Evolutionary conservation across 2,888 invertebrate genomes (phyloP).

Genomic region (Octodonta nipae): DNA sequence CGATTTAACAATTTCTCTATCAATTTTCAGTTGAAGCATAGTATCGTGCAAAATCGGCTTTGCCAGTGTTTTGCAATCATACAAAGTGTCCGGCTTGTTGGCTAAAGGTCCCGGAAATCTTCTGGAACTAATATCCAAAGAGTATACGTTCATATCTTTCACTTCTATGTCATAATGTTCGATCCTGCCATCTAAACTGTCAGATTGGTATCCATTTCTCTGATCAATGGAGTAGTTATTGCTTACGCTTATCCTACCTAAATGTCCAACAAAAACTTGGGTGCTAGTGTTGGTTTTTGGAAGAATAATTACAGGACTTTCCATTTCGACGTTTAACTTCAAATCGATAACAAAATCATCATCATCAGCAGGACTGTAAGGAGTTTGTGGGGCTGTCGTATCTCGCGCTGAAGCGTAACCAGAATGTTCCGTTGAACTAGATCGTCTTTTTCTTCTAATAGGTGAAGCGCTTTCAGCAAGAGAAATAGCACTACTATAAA

Average conservation of each 20-base stretch:
- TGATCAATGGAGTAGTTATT: constrained; percentile 22
- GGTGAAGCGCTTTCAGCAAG: constrained; percentile 35
- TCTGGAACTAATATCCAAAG: constrained; percentile 48
- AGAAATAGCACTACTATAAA: constrained; percentile 32
- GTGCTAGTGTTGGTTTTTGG: constrained; percentile 64
- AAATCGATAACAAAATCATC: constrained; percentile 26
- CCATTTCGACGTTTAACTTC: constrained; percentile 65
- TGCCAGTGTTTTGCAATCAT: constrained; percentile 60
- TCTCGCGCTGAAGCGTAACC: constrained; percentile 31
- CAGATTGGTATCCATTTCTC: constrained; percentile 13
- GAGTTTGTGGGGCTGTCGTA: constrained; percentile 33
- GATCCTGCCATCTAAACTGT: constrained; percentile 21
- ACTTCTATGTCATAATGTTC: constrained; percentile 56
- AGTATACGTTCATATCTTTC: constrained; percentile 76
- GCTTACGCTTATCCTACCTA: constrained; percentile 68
- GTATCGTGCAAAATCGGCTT: constrained; percentile 84
- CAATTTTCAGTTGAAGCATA: constrained; percentile 51
- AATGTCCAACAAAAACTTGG: constrained; percentile 80
- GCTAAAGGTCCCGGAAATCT: constrained; percentile 31
- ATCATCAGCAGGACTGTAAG: constrained; percentile 30
- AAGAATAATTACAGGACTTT: constrained; percentile 82
- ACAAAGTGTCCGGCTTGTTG: constrained; percentile 49
- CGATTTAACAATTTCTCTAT: constrained; percentile 19
- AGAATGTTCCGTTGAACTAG: constrained; percentile 28
- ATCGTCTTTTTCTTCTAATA: constrained; percentile 36